A percentile compares a stretch with the other conserved stretches of the same genome.
These are phyloP conservation scores for Hydrozoanthus tunicans DNA, from an alignment of 64 coral and sea anemone species.

Conservation along the genomic window DNA sequence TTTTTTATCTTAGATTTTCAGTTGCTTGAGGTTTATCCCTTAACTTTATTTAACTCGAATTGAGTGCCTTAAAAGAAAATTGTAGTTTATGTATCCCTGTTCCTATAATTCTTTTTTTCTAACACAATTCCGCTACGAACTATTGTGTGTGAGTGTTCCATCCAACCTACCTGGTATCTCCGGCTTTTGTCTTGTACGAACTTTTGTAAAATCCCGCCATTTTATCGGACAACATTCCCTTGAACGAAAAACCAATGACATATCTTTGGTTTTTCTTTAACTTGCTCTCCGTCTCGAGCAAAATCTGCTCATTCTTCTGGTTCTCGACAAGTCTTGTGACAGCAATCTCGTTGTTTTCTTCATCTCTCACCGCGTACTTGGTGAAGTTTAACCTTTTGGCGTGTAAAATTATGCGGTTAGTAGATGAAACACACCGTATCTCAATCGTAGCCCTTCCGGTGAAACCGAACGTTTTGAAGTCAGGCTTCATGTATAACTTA, in stretches of 20 bases:
- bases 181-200: conserved; percentile 87
- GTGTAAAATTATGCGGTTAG: conserved; percentile 74
- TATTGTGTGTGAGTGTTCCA: neutral
- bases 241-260: conserved; percentile 76
- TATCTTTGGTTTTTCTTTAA: conserved; percentile 69
- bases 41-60: no score
- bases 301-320: conserved; percentile 86
- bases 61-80: no score
- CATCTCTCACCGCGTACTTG: conserved; percentile 63
- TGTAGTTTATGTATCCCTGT: no score
- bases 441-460: conserved; percentile 70
- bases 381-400: conserved; percentile 73
- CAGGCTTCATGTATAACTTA: conserved; percentile 73
- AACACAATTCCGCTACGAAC: neutral
- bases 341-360: conserved; percentile 51
- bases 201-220: conserved; percentile 98
- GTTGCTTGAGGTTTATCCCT: no score
- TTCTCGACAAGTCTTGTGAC: conserved; percentile 64
- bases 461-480: conserved; percentile 77
- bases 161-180: conserved; percentile 66
- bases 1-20: no score
- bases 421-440: conserved; percentile 46
- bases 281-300: conserved; percentile 64
- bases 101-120: no score
- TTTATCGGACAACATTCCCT: conserved; percentile 75